A percentile compares a stretch with the other conserved stretches of the same genome.
Evolutionary conservation across 2,888 invertebrate species (phyloP).

Genomic region (Drosophila peninsularis): DNA sequence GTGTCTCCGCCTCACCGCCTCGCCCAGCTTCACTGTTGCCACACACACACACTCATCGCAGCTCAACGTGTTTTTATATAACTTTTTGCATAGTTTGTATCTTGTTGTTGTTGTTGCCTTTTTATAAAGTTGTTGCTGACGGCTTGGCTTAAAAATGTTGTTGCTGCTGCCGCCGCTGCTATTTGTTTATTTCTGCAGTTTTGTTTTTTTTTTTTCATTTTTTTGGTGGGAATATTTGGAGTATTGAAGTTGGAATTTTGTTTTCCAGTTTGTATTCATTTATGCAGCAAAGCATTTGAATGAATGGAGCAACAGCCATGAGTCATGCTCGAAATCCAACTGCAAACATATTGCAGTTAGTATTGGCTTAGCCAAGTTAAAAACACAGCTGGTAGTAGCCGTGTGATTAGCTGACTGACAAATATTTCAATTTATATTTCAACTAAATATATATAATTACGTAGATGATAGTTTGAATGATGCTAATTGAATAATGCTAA

Average conservation of each 20-base stretch:
- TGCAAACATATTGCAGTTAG: background rate
- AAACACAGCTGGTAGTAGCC: too few relatives aligned
- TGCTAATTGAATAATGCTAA: too few relatives aligned
- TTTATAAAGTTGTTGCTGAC: conserved; percentile 60
- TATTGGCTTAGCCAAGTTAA: background rate
- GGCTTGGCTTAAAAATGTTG: conserved; percentile 20
- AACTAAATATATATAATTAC: background rate
- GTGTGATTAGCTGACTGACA: background rate
- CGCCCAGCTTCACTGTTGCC: conserved; percentile 9
- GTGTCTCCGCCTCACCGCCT: conserved; percentile 13
- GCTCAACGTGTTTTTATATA: conserved; percentile 70
- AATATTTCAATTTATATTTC: background rate
- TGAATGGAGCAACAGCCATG: conserved; percentile 46
- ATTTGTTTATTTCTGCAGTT: conserved; percentile 55
- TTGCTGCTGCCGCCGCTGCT: conserved; percentile 20
- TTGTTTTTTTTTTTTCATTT: conserved; percentile 20
- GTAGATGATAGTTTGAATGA: too few relatives aligned
- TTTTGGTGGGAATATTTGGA: conserved; percentile 67
- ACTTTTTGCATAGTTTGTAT: conserved; percentile 65
- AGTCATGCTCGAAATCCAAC: conserved; percentile 43
- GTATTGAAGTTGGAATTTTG: conserved; percentile 52
- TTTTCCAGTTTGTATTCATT: conserved; percentile 33
- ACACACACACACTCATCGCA: conserved; percentile 16
- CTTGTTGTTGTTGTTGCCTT: conserved; percentile 25
- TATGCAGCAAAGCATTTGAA: conserved; percentile 31